A percentile compares a stretch with the other conserved stretches of the same genome.
These are phyloP conservation scores for Elaphurus davidianus DNA, from an alignment of 2,113 vertebrate genomes.

Conservation along the genomic window DNA sequence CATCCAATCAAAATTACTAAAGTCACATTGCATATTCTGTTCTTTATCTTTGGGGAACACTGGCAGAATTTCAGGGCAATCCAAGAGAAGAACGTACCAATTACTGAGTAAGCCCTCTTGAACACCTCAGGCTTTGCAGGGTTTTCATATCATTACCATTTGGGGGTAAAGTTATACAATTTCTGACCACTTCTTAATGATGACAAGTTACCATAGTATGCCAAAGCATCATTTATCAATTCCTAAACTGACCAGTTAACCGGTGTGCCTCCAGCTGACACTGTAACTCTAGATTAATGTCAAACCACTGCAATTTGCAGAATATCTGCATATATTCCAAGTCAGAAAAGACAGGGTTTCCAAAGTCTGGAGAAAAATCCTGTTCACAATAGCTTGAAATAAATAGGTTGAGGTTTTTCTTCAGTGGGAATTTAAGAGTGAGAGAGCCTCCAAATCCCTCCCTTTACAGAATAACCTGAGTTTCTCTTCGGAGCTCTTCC, in stretches of 20 bases:
- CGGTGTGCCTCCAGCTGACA: background rate
- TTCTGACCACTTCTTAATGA: conserved; percentile 20
- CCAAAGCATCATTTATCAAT: background rate
- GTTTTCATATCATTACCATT: conserved; percentile 1
- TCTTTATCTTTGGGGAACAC: conserved; percentile 15
- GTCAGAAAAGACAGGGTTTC: conserved; percentile 6
- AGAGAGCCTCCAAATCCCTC: background rate
- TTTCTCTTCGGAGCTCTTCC: background rate
- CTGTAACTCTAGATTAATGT: background rate
- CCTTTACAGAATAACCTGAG: background rate
- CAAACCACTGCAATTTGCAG: background rate
- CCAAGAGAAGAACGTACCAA: conserved; percentile 18
- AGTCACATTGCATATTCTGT: background rate
- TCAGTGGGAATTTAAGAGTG: background rate
- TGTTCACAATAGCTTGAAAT: background rate
- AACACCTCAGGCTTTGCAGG: background rate
- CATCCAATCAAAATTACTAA: background rate
- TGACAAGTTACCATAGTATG: background rate
- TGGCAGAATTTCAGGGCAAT: conserved; percentile 4
- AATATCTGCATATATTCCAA: background rate
- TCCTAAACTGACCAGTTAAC: background rate
- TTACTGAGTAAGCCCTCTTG: background rate
- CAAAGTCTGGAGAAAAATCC: background rate
- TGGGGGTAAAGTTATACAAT: background rate
- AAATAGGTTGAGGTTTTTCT: background rate